Evolutionary conservation across 2,113 vertebrate species (phyloP), one percentile per base, ranked within the genome.

Genomic region (Struthio camelus): DNA sequence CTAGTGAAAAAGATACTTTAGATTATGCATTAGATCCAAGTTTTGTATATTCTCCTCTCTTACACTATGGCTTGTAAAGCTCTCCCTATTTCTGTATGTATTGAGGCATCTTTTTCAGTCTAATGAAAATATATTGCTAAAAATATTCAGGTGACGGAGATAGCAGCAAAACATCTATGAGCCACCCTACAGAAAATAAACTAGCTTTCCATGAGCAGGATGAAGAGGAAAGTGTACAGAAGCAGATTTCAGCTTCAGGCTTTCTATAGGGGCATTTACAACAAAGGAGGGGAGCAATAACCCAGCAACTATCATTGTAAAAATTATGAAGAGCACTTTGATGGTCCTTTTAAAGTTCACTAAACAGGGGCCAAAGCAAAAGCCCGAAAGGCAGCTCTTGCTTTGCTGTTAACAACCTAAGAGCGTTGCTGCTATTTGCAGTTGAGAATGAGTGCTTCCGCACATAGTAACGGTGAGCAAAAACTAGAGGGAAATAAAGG

Each of bases 321-420:
- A 97, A 97, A 94, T 96, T 96, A 97, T 72, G 88, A 82, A 87
- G 91, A 97, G 42, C 70, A 20, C 59, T 97, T 96, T 94, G 96
- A 95, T 95, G 97, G 76, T 85, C 85, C 82, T 95, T 80, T 90
- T 61, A 77, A 94, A 96, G 81, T 88, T 95, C 50, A n/a, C 66
- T 88, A 80, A 96, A 25, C 58, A 40, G 84, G 90, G 93, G 85
- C 88, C 87, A 80, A 70, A 95, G 65, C 75, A 88, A 94, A 90
- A 96, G 86, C 48, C 95, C 73, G 78, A 95, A 80, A 93, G 86
- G 90, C 80, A 89, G 25, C 67, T 84, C 7, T 0, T 14, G 90
- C n/a, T 34, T 88, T 53, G 32, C 50, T 23, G 15, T 91, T 76
- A 72, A 71, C 10, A 66, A 7, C 62, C 73, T 59, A 78, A 87